Evolutionary conservation across 2,113 vertebrate genomes (phyloP), one percentile per base, ranked within the genome.

Genomic region (Crotalus horridus): DNA sequence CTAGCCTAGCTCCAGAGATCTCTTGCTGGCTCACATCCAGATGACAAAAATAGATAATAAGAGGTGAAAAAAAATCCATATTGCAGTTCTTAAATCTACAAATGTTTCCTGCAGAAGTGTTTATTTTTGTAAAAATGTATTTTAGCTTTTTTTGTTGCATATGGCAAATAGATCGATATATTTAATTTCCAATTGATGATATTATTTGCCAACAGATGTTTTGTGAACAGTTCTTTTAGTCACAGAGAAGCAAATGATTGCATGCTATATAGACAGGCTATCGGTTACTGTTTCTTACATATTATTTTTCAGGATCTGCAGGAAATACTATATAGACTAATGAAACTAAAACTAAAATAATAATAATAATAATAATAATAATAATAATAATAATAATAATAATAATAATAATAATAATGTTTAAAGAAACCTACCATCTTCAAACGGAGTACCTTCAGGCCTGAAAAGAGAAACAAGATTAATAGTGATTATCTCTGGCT

Each of bases 371-470:
- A 39, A 39, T 39, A 39, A 39, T 2, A 39, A 39, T 39, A 39
- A 39, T 39, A 39, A 39, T 39, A 39, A 39, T 2, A 39, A 39
- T 39, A 39, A 39, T 39, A 39, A 39, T 39, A 39, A 39, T n/a
- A 39, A 39, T 39, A 39, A 39, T 39, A 39, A 39, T 2, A 39
- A 39, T 2, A 39, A 92, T n/a, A 55, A 81, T n/a, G 93, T 91
- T 81, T 33, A 92, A 43, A 94, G 11, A 10, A 81, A 97, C 99
- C 98, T 97, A 99, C 99, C 99, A 97, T 99, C 99, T 98, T 99
- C 99, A 98, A 99, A 99, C 90, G 99, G 99, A 85, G 99, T 99
- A 94, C 98, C 99, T 97, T 99, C 99, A 93, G 99, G 99, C 97
- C 99, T 99, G 97, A 91, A 98, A 97, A 23, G 54, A 94, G 93